Evolutionary conservation across 2,113 vertebrate species (phyloP).

Genomic region (Brevimyrus niger): DNA sequence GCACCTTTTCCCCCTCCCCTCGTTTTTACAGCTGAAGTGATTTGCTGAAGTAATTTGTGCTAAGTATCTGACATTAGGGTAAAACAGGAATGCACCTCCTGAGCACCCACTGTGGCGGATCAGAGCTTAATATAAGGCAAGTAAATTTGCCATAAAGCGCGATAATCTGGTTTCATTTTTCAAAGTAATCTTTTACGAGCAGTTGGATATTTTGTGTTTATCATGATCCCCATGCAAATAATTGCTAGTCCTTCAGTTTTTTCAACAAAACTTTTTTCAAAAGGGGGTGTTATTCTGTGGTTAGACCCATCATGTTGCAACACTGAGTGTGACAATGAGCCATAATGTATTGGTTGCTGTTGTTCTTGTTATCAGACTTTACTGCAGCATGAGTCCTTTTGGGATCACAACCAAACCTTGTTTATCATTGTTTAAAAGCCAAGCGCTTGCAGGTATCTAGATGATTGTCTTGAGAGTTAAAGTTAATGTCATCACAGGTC

Average conservation of each 20-base stretch:
- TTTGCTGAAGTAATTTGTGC: slow-evolving; percentile 10
- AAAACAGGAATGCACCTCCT: neutral
- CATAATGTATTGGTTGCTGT: neutral
- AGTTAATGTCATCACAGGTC: neutral
- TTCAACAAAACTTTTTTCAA: slow-evolving; percentile 1
- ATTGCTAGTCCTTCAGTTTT: neutral
- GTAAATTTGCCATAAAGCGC: neutral
- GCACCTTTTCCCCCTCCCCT: neutral
- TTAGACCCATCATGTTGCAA: neutral
- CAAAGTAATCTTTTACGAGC: neutral
- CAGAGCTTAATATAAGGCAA: neutral
- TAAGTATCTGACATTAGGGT: slow-evolving; percentile 1
- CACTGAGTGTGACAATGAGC: neutral
- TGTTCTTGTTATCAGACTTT: neutral
- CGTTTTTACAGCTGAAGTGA: neutral
- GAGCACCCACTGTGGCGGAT: neutral
- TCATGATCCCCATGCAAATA: neutral
- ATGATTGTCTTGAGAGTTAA: neutral
- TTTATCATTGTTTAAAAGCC: neutral
- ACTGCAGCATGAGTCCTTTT: neutral
- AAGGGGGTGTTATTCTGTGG: neutral
- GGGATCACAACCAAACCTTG: neutral
- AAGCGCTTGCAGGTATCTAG: neutral
- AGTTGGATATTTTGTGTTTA: neutral
- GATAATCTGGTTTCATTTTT: neutral